These are phyloP conservation scores for Sussaba pulchella DNA, from an alignment of 2,888 invertebrate genomes.

Conservation along the genomic window DNA sequence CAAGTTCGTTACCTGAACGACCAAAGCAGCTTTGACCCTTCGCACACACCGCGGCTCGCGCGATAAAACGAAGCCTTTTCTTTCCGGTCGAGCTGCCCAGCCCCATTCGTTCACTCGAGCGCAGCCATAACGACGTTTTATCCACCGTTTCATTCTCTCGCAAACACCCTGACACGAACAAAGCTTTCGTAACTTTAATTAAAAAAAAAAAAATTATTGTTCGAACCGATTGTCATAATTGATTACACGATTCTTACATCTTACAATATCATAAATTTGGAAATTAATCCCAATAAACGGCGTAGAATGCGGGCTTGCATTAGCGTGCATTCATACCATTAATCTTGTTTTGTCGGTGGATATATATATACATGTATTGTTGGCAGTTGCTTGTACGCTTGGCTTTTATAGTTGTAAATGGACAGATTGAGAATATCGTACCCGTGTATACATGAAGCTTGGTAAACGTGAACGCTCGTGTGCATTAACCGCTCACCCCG, in stretches of 20 bases:
- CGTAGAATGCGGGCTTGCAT: background rate
- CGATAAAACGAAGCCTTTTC: slow-evolving; percentile 73
- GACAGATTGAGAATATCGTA: slow-evolving; percentile 37
- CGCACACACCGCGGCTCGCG: slow-evolving; percentile 60
- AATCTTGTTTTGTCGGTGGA: background rate
- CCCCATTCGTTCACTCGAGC: slow-evolving; percentile 63
- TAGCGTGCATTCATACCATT: background rate
- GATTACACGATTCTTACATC: background rate
- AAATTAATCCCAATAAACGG: slow-evolving; percentile 21
- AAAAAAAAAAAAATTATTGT: background rate
- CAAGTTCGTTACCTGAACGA: slow-evolving; percentile 69
- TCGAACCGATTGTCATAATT: background rate
- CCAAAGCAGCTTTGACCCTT: slow-evolving; percentile 71
- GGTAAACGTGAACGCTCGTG: slow-evolving; percentile 36
- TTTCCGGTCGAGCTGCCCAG: slow-evolving; percentile 75
- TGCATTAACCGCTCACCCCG: slow-evolving; percentile 36
- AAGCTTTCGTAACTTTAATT: background rate
- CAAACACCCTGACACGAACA: background rate
- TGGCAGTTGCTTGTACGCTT: slow-evolving; percentile 9
- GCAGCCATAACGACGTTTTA: slow-evolving; percentile 30
- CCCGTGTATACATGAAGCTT: slow-evolving; percentile 33
- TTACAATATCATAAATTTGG: slow-evolving; percentile 3
- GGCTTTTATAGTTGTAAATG: slow-evolving; percentile 30
- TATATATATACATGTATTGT: too few species aligned
- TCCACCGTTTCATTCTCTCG: background rate